phyloP scores from a whole-genome alignment of 1,140 invertebrate genomes.

The Sarcophaga bullata region DNA sequence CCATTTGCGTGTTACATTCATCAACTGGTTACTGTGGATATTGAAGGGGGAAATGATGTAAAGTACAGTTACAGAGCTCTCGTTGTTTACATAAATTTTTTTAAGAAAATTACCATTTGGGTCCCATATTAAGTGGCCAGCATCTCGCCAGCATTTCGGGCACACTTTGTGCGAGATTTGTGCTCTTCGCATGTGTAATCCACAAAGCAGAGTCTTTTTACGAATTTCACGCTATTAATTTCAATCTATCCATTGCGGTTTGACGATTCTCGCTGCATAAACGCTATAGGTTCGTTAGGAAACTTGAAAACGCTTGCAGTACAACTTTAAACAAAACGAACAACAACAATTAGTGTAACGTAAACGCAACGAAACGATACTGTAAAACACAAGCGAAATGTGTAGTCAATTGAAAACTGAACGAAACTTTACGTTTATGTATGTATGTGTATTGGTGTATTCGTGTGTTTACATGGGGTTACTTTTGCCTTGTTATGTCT shows the following conservation, averaged over 20 bases:
- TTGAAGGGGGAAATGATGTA: background rate
- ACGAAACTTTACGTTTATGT: too few species aligned
- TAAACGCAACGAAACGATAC: background rate
- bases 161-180: constrained; percentile 52
- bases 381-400: background rate
- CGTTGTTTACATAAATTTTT: too few species aligned
- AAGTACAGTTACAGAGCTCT: too few species aligned
- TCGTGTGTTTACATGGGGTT: too few species aligned
- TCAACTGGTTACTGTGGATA: background rate
- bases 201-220: constrained; percentile 57
- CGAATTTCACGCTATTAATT: constrained; percentile 57
- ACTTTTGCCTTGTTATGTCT: too few species aligned
- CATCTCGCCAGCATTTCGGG: constrained; percentile 51
- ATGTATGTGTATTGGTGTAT: too few species aligned
- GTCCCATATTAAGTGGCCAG: constrained; percentile 49
- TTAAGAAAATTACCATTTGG: constrained; percentile 53
- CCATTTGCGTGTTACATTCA: constrained; percentile 44
- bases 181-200: constrained; percentile 52
- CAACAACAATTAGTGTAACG: background rate
- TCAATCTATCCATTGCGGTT: constrained; percentile 51
- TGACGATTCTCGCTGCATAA: constrained; percentile 45
- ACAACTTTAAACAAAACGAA: background rate
- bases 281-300: constrained; percentile 8
- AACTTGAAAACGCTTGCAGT: too few species aligned
- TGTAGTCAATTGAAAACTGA: background rate